phyloP scores from a whole-genome alignment of 1,140 invertebrate species.

The Eciton burchellii region DNA sequence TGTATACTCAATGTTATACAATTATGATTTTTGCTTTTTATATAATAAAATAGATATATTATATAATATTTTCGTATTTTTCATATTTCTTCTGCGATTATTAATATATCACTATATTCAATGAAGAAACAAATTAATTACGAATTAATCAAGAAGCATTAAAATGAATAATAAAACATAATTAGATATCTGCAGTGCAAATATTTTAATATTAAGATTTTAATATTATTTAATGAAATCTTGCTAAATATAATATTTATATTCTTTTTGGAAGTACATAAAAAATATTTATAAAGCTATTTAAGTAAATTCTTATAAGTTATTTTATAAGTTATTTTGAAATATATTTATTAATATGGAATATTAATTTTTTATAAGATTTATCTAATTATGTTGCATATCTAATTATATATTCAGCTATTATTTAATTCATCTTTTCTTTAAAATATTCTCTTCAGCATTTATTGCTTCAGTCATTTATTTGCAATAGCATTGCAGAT shows the following conservation, averaged over 20 bases:
- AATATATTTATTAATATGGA: conserved; percentile 3
- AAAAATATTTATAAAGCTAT: not conserved
- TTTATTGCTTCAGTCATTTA: conserved; percentile 17
- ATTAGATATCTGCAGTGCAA: conserved; percentile 9
- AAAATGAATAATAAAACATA: conserved; percentile 5
- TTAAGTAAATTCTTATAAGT: not conserved
- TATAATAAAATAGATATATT: conserved; percentile 69
- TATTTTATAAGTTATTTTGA: not conserved
- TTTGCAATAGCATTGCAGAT: conserved; percentile 47
- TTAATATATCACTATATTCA: conserved; percentile 4
- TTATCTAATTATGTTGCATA: conserved; percentile 9
- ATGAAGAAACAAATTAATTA: not conserved
- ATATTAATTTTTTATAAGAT: conserved; percentile 28
- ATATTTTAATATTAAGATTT: not conserved
- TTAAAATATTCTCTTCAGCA: conserved; percentile 56
- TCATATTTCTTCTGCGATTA: conserved; percentile 7
- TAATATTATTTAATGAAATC: too few relatives aligned
- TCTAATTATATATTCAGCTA: not conserved
- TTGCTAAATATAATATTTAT: not conserved
- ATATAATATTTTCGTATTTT: conserved; percentile 46
- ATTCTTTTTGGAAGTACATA: not conserved
- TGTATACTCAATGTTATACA: conserved; percentile 68
- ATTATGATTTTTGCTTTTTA: conserved; percentile 67
- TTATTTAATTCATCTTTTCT: conserved; percentile 24
- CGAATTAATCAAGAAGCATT: not conserved